These are phyloP conservation scores for Mythimna vitellina DNA, from an alignment of 2,888 invertebrate genomes.

Conservation along the genomic window DNA sequence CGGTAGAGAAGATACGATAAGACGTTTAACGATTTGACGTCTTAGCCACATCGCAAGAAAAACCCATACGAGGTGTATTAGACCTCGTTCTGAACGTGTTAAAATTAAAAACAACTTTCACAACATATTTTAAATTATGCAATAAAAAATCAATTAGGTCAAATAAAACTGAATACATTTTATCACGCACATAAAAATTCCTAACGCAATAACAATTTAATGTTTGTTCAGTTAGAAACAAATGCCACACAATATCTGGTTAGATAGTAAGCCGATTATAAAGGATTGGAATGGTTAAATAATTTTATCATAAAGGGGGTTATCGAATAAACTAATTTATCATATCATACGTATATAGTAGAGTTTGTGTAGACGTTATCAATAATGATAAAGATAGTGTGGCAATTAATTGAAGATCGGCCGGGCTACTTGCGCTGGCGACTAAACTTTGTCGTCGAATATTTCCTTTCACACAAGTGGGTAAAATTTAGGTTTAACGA, in stretches of 20 bases:
- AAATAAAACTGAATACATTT: not conserved
- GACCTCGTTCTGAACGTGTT: not conserved
- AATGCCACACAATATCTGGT: not conserved
- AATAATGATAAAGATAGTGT: constrained; percentile 32
- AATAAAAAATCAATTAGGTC: constrained; percentile 21
- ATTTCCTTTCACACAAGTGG: not conserved
- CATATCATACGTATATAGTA: constrained; percentile 33
- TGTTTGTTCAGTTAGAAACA: constrained; percentile 8
- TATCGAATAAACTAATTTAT: constrained; percentile 44
- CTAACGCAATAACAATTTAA: constrained; percentile 13
- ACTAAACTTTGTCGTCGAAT: not conserved
- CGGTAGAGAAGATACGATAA: no score
- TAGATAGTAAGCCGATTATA: constrained; percentile 25
- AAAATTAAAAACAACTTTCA: not conserved
- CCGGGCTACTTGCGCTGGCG: no score
- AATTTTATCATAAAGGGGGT: constrained; percentile 22
- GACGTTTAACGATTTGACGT: no score
- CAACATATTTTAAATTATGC: not conserved
- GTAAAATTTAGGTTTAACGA: no score
- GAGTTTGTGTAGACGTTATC: constrained; percentile 27
- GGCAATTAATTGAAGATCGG: constrained; percentile 20
- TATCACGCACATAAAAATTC: constrained; percentile 5
- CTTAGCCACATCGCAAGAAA: no score
- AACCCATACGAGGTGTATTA: no score
- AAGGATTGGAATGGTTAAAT: constrained; percentile 20